A percentile compares a stretch with the other conserved stretches of the same genome.
Evolutionary conservation across 2,113 vertebrate genomes (phyloP).

Genomic region (Oxyruncus cristatus): DNA sequence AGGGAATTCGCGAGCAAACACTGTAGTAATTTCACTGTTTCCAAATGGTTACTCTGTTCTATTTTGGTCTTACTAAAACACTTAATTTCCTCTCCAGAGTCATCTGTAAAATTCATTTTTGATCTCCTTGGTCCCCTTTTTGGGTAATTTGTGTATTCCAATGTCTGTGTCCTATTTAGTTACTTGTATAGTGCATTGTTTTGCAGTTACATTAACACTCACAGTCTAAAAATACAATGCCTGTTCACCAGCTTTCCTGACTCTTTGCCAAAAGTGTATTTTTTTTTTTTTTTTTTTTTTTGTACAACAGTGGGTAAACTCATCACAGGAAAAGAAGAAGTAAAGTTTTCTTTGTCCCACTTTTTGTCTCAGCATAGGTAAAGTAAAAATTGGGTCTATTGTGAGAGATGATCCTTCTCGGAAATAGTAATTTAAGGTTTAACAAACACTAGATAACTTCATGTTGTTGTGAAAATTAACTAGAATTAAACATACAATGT

Average conservation of each 20-base stretch:
- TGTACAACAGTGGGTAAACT: neutral
- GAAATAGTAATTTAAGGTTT: neutral
- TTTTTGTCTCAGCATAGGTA: neutral
- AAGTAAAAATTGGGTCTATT: neutral
- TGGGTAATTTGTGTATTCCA: slow-evolving; percentile 45
- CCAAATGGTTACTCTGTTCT: slow-evolving; percentile 44
- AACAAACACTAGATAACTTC: neutral
- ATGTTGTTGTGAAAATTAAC: neutral
- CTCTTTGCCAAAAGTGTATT: neutral
- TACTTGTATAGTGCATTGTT: slow-evolving; percentile 40
- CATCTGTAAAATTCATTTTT: slow-evolving; percentile 38
- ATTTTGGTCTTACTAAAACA: slow-evolving; percentile 19
- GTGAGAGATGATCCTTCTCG: neutral
- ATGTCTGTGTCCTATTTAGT: slow-evolving; percentile 43
- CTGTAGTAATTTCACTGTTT: slow-evolving; percentile 9
- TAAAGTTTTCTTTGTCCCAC: neutral
- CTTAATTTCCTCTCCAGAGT: slow-evolving; percentile 49
- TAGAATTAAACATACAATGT: neutral
- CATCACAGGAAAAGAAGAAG: neutral
- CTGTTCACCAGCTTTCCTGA: slow-evolving; percentile 43
- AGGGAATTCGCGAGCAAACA: slow-evolving; percentile 1
- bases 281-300: too few relatives aligned
- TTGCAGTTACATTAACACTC: slow-evolving; percentile 46
- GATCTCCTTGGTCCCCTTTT: slow-evolving; percentile 43
- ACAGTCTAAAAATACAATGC: slow-evolving; percentile 40